Base-by-base conservation (phyloP, 2,113 vertebrate species). In the Callipepla californica region DNA sequence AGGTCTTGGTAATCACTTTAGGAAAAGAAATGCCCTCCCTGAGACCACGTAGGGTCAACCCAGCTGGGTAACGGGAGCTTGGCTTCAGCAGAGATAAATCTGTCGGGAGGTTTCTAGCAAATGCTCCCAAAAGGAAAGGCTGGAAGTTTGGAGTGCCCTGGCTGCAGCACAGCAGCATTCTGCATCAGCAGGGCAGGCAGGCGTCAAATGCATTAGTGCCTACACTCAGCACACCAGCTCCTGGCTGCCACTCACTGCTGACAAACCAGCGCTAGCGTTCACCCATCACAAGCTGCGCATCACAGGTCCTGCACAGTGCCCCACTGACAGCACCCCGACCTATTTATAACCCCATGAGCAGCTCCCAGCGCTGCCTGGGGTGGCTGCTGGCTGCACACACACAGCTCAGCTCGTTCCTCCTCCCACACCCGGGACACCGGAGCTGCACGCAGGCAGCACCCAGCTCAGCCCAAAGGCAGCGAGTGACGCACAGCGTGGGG, bases 281-380 rank as follows among this genome's bases (percentile, higher is more conserved):
- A 38, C 1, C 44, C 48, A 1, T 15, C 4, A 25, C 6, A 51
- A 38, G 23, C 48, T 47, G 59, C 36, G 9, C 72, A 14, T 66
- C 73, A 50, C 59, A 1, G 38, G 51, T 34, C 6, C 17, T 1
- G 21, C 66, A 17, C 3, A 1, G 22, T 8, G 89, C 34, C 83
- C 85, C 86, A 34, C 22, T 1, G 2, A 5, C 53, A 28, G 28
- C 55, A 12, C 80, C 34, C 1, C 0, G 80, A 63, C 30, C 26
- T 93, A 96, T 96, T 96, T 94, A 95, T 94, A 95, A 84, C 34
- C 34, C 0, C 72, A 30, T 26, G 15, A 17, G 26, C 51, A 53
- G 51, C 47, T 13, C 23, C 17, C 20, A 17, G 1, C 4, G 62
- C 89, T n/a, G 22, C 87, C 6, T 5, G 17, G 47, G 61, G 8